Base-by-base conservation (phyloP, 2,113 vertebrate genomes). In the Donacobius atricapilla region DNA sequence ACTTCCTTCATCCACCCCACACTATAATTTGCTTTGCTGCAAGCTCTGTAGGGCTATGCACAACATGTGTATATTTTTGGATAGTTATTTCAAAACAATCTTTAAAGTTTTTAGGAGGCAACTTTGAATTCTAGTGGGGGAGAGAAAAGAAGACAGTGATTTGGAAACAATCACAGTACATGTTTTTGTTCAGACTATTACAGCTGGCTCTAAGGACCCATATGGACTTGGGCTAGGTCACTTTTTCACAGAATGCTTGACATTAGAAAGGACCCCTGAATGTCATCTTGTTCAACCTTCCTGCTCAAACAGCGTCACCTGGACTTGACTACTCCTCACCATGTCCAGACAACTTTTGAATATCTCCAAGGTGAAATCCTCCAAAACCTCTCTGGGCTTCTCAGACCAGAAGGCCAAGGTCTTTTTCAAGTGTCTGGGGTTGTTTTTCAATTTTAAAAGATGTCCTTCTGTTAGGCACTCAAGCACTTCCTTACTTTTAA, bases 31-130 rank as follows among this genome's bases (percentile, higher is more conserved):
- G 27, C 35, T 88, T 81, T 95, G 68, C 76, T 88, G 68, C 51
- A 68, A 80, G n/a, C 28, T 90, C 51, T 60, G 25, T 60, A 78
- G 68, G 58, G n/a, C 88, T 83, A 39, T 90, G 93, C 33, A 88
- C 51, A 94, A 65, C 47, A 66, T n/a, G 22, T 93, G 68, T 60
- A 63, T 66, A 21, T 68, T 71, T 95, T 70, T 90, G 28, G 44
- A 27, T 51, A 53, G 60, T 82, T 90, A 81, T 88, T 89, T 92
- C 64, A 90, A 90, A 95, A 86, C 68, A 83, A 58, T n/a, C 75
- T 87, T 95, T 90, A 82, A 83, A 93, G 56, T 64, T 87, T 63
- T 71, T 10, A 57, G 58, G 91, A 87, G 50, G 15, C 28, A 75
- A 90, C 45, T 88, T 78, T 70, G 47, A 95, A 72, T 92, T 88